phyloP scores from a whole-genome alignment of 2,113 vertebrate genomes.

The Cisticola juncidis region DNA sequence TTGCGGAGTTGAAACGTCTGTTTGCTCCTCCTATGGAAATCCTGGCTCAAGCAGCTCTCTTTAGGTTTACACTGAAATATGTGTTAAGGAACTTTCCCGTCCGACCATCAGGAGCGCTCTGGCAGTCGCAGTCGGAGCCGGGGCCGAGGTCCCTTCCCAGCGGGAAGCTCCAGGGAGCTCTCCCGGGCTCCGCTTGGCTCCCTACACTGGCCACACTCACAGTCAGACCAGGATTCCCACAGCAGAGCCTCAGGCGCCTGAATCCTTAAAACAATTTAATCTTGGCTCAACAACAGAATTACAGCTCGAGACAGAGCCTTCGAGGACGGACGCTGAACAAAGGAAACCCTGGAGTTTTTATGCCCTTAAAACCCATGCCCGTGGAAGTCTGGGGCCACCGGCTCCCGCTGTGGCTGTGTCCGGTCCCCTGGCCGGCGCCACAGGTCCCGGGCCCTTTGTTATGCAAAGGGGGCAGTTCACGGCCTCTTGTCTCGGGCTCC shows the following conservation, averaged over 20 bases:
- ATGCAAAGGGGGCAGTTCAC: background rate
- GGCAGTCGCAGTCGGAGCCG: background rate
- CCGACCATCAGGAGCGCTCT: background rate
- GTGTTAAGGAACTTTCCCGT: background rate
- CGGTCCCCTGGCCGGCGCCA: background rate
- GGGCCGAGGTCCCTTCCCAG: background rate
- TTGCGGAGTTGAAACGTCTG: background rate
- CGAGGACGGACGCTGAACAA: background rate
- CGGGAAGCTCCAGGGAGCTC: background rate
- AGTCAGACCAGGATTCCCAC: background rate
- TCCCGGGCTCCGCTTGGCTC: background rate
- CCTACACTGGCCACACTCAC: background rate
- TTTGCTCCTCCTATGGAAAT: background rate
- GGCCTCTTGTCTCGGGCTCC: background rate
- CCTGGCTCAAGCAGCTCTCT: background rate
- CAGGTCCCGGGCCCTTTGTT: background rate
- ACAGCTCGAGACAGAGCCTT: background rate
- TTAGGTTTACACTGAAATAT: background rate
- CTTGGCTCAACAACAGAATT: background rate
- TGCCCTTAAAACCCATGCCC: background rate
- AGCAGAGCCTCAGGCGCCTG: background rate
- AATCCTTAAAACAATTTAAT: background rate
- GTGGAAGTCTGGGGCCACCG: background rate
- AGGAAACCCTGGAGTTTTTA: background rate
- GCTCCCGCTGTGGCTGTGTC: background rate